Evolutionary conservation across 2,113 vertebrate genomes (phyloP).

Genomic region (Halcyon senegalensis): DNA sequence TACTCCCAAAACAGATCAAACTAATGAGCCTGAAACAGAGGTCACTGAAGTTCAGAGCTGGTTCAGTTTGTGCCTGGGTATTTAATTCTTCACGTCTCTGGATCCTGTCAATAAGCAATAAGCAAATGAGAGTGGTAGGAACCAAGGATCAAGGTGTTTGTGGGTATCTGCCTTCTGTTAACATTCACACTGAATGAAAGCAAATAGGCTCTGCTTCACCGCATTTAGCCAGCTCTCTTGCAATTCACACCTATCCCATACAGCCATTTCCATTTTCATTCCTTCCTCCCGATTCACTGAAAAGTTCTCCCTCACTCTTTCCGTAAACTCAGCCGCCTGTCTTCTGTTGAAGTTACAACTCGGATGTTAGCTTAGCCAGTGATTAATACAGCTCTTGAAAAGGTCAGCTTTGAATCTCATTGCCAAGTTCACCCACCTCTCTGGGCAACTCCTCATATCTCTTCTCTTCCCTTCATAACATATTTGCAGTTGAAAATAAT

Average conservation of each 20-base stretch:
- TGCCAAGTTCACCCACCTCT: conserved; percentile 27
- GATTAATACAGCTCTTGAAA: conserved; percentile 48
- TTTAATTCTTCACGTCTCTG: neutral
- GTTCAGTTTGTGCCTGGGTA: conserved; percentile 7
- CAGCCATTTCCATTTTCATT: neutral
- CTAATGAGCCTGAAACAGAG: conserved; percentile 21
- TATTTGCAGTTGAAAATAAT: conserved; percentile 12
- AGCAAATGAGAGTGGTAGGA: neutral
- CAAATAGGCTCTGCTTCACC: neutral
- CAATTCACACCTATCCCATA: conserved; percentile 15
- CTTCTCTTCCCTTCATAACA: neutral
- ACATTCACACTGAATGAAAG: neutral
- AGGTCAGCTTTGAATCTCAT: conserved; percentile 43
- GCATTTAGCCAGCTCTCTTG: neutral
- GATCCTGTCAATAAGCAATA: conserved; percentile 1
- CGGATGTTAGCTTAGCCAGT: conserved; percentile 42
- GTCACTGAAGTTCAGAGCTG: conserved; percentile 30
- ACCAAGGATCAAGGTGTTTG: neutral
- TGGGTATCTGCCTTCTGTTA: neutral
- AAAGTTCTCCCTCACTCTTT: neutral
- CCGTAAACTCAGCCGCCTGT: neutral
- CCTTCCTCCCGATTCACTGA: neutral
- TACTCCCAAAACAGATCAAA: neutral
- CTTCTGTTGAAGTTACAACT: conserved; percentile 1
- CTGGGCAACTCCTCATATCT: neutral